phyloP scores from a whole-genome alignment of 2,888 invertebrate species.

The Epiblema foenella region DNA sequence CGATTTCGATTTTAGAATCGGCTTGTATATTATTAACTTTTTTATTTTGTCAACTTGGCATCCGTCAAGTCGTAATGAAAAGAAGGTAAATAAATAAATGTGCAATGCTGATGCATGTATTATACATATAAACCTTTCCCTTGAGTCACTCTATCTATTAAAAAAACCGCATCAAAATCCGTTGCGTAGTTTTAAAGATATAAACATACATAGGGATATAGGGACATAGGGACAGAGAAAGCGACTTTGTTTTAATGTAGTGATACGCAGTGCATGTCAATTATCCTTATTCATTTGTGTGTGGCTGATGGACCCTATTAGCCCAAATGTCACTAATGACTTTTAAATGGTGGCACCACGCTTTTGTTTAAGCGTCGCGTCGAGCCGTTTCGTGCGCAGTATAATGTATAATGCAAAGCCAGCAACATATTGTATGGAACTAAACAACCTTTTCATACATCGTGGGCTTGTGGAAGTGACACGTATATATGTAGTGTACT shows the following conservation, averaged over 20 bases:
- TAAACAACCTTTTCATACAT: neutral
- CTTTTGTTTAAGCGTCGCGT: constrained; percentile 19
- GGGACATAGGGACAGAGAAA: too few species aligned
- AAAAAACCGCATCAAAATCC: too few species aligned
- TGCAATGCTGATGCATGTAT: too few species aligned
- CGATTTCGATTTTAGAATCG: too few species aligned
- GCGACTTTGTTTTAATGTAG: constrained; percentile 7
- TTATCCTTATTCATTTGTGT: constrained; percentile 1
- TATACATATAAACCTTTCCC: too few species aligned
- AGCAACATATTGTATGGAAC: neutral
- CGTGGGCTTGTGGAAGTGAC: too few species aligned
- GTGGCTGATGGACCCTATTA: constrained; percentile 35
- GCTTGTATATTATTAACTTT: neutral
- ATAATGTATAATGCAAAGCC: neutral
- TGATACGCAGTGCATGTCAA: constrained; percentile 1
- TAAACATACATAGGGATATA: too few species aligned
- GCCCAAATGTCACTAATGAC: constrained; percentile 37
- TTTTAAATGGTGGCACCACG: constrained; percentile 34
- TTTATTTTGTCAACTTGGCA: neutral
- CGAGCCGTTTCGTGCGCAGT: neutral
- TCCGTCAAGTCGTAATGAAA: too few species aligned
- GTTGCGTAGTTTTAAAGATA: too few species aligned
- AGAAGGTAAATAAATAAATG: neutral
- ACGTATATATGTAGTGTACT: too few species aligned
- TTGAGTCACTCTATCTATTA: too few species aligned